phyloP scores from a whole-genome alignment of 2,888 invertebrate species.

The Zeuzera pyrina region DNA sequence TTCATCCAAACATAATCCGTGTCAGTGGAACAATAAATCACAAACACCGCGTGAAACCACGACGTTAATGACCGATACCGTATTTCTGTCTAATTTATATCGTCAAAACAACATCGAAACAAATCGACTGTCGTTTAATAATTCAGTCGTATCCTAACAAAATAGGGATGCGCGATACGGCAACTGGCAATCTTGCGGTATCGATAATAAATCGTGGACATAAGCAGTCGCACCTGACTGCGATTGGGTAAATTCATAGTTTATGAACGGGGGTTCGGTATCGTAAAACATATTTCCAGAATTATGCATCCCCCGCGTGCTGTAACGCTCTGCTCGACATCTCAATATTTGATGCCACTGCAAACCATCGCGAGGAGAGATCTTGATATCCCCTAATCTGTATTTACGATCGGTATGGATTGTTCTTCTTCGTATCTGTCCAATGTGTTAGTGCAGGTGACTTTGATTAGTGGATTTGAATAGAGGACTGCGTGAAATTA shows the following conservation, averaged over 20 bases:
- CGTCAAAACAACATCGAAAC: slow-evolving; percentile 2
- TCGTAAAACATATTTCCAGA: slow-evolving; percentile 40
- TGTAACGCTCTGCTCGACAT: slow-evolving; percentile 28
- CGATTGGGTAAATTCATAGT: slow-evolving; percentile 61
- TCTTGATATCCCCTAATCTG: slow-evolving; percentile 32
- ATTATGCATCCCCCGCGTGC: slow-evolving; percentile 50
- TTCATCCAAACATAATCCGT: neutral
- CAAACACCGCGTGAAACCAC: neutral
- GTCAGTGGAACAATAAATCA: neutral
- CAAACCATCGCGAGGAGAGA: slow-evolving; percentile 37
- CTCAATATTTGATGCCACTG: slow-evolving; percentile 62
- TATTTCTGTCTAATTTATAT: neutral
- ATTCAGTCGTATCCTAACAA: slow-evolving; percentile 46
- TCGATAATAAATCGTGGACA: slow-evolving; percentile 50
- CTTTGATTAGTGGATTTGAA: slow-evolving; percentile 9
- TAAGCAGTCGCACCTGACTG: slow-evolving; percentile 53
- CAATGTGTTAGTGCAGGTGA: slow-evolving; percentile 4
- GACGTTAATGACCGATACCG: neutral
- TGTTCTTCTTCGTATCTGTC: slow-evolving; percentile 13
- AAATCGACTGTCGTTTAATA: slow-evolving; percentile 27
- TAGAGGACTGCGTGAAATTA: too few species aligned
- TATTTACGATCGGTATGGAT: slow-evolving; percentile 31
- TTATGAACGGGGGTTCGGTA: slow-evolving; percentile 37
- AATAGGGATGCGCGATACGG: slow-evolving; percentile 18
- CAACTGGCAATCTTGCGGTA: slow-evolving; percentile 19